phyloP scores from a whole-genome alignment of 2,797 vertebrate species.

The Atherinosoma microstoma region DNA sequence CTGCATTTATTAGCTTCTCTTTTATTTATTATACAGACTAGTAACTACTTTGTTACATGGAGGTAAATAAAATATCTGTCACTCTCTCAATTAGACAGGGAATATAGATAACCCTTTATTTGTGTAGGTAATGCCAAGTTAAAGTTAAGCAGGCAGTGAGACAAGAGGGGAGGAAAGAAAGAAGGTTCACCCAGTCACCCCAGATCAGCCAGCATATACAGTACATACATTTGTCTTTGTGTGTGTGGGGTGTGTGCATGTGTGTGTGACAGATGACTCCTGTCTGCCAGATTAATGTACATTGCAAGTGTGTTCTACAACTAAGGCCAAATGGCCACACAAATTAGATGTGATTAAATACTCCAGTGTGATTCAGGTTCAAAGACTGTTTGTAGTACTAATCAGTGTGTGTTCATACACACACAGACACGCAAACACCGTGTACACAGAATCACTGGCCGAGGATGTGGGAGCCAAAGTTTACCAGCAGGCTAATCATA shows the following conservation, averaged over 20 bases:
- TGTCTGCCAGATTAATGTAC: slow-evolving; percentile 65
- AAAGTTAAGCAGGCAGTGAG: slow-evolving; percentile 54
- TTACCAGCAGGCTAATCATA: slow-evolving; percentile 80
- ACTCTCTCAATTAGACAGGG: slow-evolving; percentile 50
- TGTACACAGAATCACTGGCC: slow-evolving; percentile 53
- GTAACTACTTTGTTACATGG: slow-evolving; percentile 55
- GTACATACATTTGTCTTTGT: slow-evolving; percentile 45
- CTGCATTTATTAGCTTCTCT: slow-evolving; percentile 62
- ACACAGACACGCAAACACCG: slow-evolving; percentile 26
- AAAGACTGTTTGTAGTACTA: slow-evolving; percentile 69
- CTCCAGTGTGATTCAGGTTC: slow-evolving; percentile 66
- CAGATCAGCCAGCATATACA: slow-evolving; percentile 56
- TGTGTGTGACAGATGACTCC: slow-evolving; percentile 55
- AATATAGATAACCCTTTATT: slow-evolving; percentile 72
- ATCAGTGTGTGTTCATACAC: slow-evolving; percentile 50
- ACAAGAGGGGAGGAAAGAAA: slow-evolving; percentile 45
- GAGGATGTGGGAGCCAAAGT: slow-evolving; percentile 73
- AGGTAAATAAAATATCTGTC: slow-evolving; percentile 52
- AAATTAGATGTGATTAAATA: slow-evolving; percentile 81
- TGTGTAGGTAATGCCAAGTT: slow-evolving; percentile 58
- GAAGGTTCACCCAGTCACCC: slow-evolving; percentile 39
- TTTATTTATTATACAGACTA: slow-evolving; percentile 47
- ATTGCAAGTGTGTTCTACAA: slow-evolving; percentile 53
- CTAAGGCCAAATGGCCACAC: slow-evolving; percentile 61
- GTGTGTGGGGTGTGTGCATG: slow-evolving; percentile 33